Percentiles rank a stretch among this genome's conserved stretches.
Evolutionary conservation across 2,113 vertebrate genomes (phyloP).

Genomic region (Amphilophus citrinellus): DNA sequence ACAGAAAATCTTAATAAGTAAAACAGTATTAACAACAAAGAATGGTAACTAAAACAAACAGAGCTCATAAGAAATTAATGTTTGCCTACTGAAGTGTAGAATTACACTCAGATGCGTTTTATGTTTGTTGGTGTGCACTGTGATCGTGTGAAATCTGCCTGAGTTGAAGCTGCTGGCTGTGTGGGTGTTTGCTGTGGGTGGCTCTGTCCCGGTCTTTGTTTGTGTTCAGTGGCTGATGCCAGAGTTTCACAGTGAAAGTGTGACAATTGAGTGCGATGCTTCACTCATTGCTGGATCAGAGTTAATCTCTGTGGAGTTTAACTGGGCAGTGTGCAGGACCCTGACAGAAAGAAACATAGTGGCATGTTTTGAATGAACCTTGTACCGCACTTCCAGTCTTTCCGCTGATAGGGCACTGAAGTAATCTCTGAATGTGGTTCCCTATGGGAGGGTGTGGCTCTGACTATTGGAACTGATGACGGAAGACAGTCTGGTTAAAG

Average conservation of each 20-base stretch:
- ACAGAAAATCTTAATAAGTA: constrained; percentile 14
- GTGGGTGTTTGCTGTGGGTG: constrained; percentile 65
- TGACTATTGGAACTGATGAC: constrained; percentile 17
- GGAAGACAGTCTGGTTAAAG: constrained; percentile 38
- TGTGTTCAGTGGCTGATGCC: constrained; percentile 32
- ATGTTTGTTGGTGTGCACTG: background rate
- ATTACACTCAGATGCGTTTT: background rate
- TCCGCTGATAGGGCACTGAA: constrained; percentile 55
- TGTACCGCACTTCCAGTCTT: constrained; percentile 48
- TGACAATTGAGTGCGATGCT: constrained; percentile 12
- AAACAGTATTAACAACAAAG: constrained; percentile 10
- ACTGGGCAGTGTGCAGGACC: background rate
- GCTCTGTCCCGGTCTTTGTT: constrained; percentile 53
- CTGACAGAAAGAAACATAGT: background rate
- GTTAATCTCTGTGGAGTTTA: background rate
- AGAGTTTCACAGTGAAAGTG: constrained; percentile 24
- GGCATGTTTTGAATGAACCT: constrained; percentile 59
- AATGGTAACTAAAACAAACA: background rate
- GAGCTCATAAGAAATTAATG: background rate
- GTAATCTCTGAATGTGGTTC: constrained; percentile 39
- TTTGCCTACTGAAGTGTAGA: background rate
- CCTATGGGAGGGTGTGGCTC: constrained; percentile 43
- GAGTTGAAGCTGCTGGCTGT: constrained; percentile 29
- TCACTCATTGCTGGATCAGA: background rate
- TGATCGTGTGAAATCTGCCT: constrained; percentile 14